These are phyloP conservation scores for Lepidurus packardi DNA, from an alignment of 1,140 invertebrate species.

Conservation along the genomic window DNA sequence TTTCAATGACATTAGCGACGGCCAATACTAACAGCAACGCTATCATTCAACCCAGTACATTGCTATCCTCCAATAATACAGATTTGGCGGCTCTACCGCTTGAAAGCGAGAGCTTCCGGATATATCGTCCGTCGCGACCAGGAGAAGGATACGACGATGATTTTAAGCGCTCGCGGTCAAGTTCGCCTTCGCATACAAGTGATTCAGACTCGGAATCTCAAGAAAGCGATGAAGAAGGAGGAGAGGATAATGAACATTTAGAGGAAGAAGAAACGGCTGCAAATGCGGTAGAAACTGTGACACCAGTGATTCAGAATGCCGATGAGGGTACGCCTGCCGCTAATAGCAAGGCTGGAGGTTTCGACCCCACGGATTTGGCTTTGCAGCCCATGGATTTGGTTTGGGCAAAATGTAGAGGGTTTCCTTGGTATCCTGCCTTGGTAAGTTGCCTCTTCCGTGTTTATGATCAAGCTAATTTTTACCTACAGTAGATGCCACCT, in stretches of 20 bases:
- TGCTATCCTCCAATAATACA: neutral
- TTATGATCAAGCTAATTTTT: no score
- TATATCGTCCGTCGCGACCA: slow-evolving; percentile 45
- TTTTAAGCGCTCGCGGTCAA: slow-evolving; percentile 28
- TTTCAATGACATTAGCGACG: neutral
- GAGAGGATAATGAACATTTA: slow-evolving; percentile 40
- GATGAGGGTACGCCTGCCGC: slow-evolving; percentile 35
- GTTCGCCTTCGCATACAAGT: slow-evolving; percentile 38
- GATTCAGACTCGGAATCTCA: slow-evolving; percentile 30
- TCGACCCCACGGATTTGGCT: slow-evolving; percentile 69
- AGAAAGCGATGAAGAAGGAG: slow-evolving; percentile 40
- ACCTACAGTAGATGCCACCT: no score
- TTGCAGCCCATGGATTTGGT: slow-evolving; percentile 82
- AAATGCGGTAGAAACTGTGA: slow-evolving; percentile 29
- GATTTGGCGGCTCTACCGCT: slow-evolving; percentile 11
- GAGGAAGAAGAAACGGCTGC: slow-evolving; percentile 38
- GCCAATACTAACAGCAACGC: neutral
- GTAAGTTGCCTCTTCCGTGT: no score
- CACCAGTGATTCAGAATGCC: slow-evolving; percentile 26
- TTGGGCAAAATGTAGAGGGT: slow-evolving; percentile 94
- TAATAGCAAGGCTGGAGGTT: slow-evolving; percentile 38
- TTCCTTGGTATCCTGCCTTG: slow-evolving; percentile 93
- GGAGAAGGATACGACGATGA: slow-evolving; percentile 36
- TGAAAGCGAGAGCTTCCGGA: slow-evolving; percentile 52
- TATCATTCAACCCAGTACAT: slow-evolving; percentile 24